phyloP scores from a whole-genome alignment of 2,797 vertebrate genomes.

The Poecilia gillii region DNA sequence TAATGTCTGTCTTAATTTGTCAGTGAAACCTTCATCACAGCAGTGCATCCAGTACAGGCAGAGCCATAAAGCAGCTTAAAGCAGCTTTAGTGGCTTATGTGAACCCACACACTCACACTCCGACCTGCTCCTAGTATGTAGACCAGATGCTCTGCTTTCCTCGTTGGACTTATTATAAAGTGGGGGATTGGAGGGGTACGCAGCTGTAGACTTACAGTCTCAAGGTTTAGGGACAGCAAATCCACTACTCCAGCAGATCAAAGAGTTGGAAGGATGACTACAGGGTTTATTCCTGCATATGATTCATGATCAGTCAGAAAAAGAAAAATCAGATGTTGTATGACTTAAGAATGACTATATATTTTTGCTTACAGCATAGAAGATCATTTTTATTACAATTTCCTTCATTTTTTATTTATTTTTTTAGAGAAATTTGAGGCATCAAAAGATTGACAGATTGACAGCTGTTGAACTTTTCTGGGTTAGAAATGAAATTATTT shows the following conservation, averaged over 20 bases:
- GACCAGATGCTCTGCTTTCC: slow-evolving; percentile 63
- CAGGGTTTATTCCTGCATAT: slow-evolving; percentile 19
- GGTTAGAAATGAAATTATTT: background rate
- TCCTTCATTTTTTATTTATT: background rate
- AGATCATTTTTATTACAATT: slow-evolving; percentile 11
- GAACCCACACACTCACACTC: slow-evolving; percentile 19
- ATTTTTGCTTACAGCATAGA: slow-evolving; percentile 13
- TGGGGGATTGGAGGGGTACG: background rate
- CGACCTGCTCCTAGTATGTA: slow-evolving; percentile 41
- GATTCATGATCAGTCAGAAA: slow-evolving; percentile 11
- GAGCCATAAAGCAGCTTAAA: slow-evolving; percentile 44
- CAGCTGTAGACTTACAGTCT: slow-evolving; percentile 46
- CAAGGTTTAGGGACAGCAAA: slow-evolving; percentile 47
- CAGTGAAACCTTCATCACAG: slow-evolving; percentile 51
- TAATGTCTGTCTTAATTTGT: slow-evolving; percentile 61
- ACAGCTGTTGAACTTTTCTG: slow-evolving; percentile 20
- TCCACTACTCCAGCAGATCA: slow-evolving; percentile 38
- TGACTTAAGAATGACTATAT: background rate
- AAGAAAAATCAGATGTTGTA: background rate
- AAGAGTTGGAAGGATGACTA: background rate
- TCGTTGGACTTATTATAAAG: slow-evolving; percentile 33
- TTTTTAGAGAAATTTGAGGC: background rate
- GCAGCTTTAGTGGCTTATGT: slow-evolving; percentile 41
- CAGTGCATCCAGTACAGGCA: slow-evolving; percentile 44
- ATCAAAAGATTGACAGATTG: background rate